Base-by-base conservation (phyloP, 92 coral and sea anemone genomes). In the Porites rus region DNA sequence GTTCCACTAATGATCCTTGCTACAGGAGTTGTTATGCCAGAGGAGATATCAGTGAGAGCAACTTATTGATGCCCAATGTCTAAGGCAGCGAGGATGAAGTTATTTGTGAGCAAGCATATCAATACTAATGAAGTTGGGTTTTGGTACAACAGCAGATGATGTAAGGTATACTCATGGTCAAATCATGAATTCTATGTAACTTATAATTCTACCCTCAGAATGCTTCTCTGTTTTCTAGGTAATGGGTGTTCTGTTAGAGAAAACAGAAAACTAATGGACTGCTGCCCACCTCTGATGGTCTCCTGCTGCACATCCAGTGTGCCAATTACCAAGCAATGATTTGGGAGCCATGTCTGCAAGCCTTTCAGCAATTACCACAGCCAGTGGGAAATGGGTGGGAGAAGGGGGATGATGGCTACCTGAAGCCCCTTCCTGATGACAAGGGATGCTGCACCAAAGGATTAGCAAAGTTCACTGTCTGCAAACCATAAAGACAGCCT, bases 11-110 rank as follows among this genome's bases (percentile, higher is more conserved):
- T 56, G 28, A 88, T 58, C 63, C 77, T 88, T 16, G 92, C 92
- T 51, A 88, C 92, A 6, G 92, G 92, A 52, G 88, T 88, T 11
- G 77, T 88, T 28, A 52, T 88, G 67, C 88, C 88, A 66, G 75
- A 69, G 78, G 17, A 50, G 54, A 18, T 78, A 54, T 31, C 28
- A 14, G n/a, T n/a, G n/a, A n/a, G 16, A 69, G 51, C 74, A 25
- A 1, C 74, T 69, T 69, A 10, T 69, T 69, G 19, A 69, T 69
- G 74, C 74, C 51, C 17, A 12, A 69, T 8, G 74, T 25, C 74
- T 69, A 28, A 53, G 74, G 74, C 74, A 71, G 20, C 13, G 58
- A 46, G 21, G 76, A 71, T 71, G 76, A 71, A 71, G 76, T 71
- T 18, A 71, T 71, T 38, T 71, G 76, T 64, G 38, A 80, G 66